phyloP scores from a whole-genome alignment of 2,888 invertebrate species.

The Punctoribates punctum region DNA sequence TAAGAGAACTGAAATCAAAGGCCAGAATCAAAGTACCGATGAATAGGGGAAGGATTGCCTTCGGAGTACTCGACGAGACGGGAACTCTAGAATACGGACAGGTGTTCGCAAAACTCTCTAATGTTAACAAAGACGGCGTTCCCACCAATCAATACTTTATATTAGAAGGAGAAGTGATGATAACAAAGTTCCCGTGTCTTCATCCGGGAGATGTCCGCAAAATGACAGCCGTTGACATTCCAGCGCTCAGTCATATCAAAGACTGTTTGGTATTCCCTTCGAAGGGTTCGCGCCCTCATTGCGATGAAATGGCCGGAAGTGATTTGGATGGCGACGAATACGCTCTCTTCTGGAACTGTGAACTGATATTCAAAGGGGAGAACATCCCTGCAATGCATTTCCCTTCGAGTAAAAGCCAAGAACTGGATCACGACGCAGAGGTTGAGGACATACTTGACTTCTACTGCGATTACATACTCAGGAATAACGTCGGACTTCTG shows the following conservation, averaged over 20 bases:
- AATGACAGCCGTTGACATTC: conserved; percentile 50
- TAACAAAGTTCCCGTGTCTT: conserved; percentile 54
- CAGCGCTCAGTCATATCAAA: conserved; percentile 50
- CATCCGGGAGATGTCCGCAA: conserved; percentile 54
- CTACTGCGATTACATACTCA: conserved; percentile 45
- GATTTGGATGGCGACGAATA: conserved; percentile 56
- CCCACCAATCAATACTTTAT: not conserved
- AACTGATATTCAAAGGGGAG: conserved; percentile 49
- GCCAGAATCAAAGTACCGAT: conserved; percentile 49
- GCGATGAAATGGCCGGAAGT: conserved; percentile 54
- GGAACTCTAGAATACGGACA: conserved; percentile 52
- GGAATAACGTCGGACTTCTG: conserved; percentile 47
- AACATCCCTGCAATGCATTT: conserved; percentile 48
- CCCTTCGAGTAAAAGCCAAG: conserved; percentile 38
- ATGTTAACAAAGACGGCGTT: not conserved
- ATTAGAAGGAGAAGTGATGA: conserved; percentile 33
- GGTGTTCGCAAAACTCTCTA: conserved; percentile 46
- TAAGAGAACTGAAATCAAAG: conserved; percentile 42
- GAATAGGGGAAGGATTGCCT: conserved; percentile 51
- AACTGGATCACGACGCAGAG: conserved; percentile 24
- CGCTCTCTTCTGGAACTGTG: conserved; percentile 52
- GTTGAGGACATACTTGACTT: conserved; percentile 47
- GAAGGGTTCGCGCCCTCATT: conserved; percentile 53
- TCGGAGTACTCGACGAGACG: conserved; percentile 53
- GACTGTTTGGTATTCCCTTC: conserved; percentile 55